Evolutionary conservation across 2,888 invertebrate genomes (phyloP), one percentile per base, ranked within the genome.

Genomic region (Geophilus truncorum): DNA sequence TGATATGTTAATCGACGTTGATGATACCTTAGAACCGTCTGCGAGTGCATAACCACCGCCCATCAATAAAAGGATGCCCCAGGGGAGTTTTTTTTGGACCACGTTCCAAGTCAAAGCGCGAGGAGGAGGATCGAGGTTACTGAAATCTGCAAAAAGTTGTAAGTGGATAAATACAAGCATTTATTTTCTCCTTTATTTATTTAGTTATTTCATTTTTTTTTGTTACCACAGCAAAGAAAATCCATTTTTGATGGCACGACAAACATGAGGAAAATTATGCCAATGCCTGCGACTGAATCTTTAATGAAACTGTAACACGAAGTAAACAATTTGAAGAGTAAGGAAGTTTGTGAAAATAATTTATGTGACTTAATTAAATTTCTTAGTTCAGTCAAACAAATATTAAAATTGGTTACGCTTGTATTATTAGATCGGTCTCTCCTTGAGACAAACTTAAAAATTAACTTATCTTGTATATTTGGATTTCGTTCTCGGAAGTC

Each of bases 11-110:
- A 45, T 4, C 1, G 18, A n/a, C 7, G 18, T 7, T 6, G 12
- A 45, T 2, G 18, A 45, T 57, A 81, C 81, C 25, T 93, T 92
- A 84, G 94, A 93, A 82, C 93, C 96, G 82, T 93, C 93, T 0
- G 97, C 96, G 81, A 97, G 89, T 0, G 96, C 96, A 87, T 96
- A 96, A 0, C 96, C 96, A 36, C 96, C 96, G 90, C 92, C 95
- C 80, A 96, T 90, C 78, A 96, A 90, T 85, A 96, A 91, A 32
- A 96, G 90, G 5, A 96, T 90, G 75, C 95, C 94, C 97, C 97
- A 97, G 3, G 96, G 95, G 84, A 96, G 91, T 86, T 94, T 94
- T 80, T 92, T 90, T 85, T 95, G 93, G 28, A 95, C 90, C 76
- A 92, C 92, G 82, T 92, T 92, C 96, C 96, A 97, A 5, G 78